Conservation (phyloP, 2,888 invertebrate genomes). For the Drosophila bunnanda region DNA sequence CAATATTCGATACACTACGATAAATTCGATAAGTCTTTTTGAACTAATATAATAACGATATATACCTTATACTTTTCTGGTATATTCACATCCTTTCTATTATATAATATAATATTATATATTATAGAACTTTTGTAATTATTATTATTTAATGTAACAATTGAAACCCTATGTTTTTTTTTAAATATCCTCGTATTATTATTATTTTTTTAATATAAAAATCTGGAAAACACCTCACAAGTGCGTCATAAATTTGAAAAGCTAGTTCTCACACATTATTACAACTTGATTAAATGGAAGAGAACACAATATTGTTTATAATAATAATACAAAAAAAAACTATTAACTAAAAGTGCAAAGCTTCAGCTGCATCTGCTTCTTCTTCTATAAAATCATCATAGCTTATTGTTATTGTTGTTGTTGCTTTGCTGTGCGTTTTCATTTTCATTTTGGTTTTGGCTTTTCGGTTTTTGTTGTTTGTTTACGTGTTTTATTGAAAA, state of each 20-base stretch:
- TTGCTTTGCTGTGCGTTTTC: constrained; percentile 31
- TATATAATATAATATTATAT: too few relatives aligned
- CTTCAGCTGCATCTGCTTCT: constrained; percentile 20
- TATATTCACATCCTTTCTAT: neutral
- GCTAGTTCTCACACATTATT: constrained; percentile 67
- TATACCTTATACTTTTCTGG: neutral
- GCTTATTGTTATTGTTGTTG: constrained; percentile 5
- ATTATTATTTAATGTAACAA: neutral
- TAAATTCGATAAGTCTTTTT: neutral
- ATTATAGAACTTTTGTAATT: neutral
- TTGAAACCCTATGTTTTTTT: accelerated
- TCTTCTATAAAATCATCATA: constrained; percentile 5
- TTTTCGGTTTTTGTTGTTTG: constrained; percentile 69
- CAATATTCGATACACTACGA: neutral
- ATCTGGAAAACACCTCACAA: constrained; percentile 42
- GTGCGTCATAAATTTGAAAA: constrained; percentile 23
- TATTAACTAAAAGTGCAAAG: constrained; percentile 60
- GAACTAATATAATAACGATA: neutral
- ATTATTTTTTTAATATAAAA: neutral
- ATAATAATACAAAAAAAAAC: constrained; percentile 9
- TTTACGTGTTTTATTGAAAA: constrained; percentile 80
- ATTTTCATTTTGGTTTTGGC: constrained; percentile 65
- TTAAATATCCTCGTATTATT: too few relatives aligned
- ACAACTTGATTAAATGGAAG: constrained; percentile 46
- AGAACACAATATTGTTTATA: constrained; percentile 24